A percentile compares a stretch with the other conserved stretches of the same genome.
Conservation (phyloP, 2,113 vertebrate species). For the Muntiacus muntjak region DNA sequence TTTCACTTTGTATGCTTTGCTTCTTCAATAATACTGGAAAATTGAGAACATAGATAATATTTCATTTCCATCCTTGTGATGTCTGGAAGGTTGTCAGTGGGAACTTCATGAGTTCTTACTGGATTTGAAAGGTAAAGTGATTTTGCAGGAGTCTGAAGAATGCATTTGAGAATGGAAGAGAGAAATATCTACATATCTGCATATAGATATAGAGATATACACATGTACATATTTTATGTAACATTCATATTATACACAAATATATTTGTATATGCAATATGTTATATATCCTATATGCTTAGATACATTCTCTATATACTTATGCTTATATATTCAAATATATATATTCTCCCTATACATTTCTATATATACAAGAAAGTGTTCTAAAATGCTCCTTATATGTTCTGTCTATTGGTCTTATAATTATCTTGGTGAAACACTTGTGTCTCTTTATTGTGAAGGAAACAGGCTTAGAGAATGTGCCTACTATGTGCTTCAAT, state of each 20-base stretch:
- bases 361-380: neutral
- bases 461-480: neutral
- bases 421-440: neutral
- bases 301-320: neutral
- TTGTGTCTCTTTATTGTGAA: neutral
- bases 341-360: neutral
- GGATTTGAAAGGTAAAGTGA: neutral
- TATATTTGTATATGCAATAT: neutral
- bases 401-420: neutral
- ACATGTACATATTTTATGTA: neutral
- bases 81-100: neutral
- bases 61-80: neutral
- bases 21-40: neutral
- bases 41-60: neutral
- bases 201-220: neutral
- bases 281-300: neutral
- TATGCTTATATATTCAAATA: neutral
- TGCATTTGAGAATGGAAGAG: neutral
- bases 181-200: neutral
- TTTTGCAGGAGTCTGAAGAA: neutral
- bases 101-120: neutral
- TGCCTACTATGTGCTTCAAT: neutral
- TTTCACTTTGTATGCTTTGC: neutral
- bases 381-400: neutral
- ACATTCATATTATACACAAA: neutral